phyloP scores from a whole-genome alignment of 92 coral and sea anemone genomes.

The Heteractis magnifica region DNA sequence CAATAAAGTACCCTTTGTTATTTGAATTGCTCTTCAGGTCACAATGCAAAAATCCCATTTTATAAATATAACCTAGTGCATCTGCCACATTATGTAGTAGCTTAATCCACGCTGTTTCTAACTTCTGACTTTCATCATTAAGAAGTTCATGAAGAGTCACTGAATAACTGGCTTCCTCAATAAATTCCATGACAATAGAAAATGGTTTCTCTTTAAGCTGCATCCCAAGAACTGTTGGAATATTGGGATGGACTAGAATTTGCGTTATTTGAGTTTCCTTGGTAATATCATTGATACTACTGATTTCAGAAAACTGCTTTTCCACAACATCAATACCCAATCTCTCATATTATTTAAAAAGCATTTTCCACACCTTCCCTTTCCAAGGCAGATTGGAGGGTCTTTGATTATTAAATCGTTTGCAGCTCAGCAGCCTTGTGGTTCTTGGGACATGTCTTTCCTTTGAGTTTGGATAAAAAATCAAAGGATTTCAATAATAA shows the following conservation, averaged over 20 bases:
- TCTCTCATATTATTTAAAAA: slow-evolving; percentile 17
- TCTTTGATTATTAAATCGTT: too few relatives aligned
- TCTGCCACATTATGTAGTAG: slow-evolving; percentile 44
- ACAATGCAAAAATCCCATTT: slow-evolving; percentile 36
- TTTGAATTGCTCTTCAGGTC: slow-evolving; percentile 32
- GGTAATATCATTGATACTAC: neutral
- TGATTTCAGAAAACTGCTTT: slow-evolving; percentile 11
- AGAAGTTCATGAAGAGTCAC: neutral
- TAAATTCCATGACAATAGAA: slow-evolving; percentile 29
- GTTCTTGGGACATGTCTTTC: too few relatives aligned
- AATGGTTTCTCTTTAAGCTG: slow-evolving; percentile 25
- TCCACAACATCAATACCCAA: slow-evolving; percentile 16
- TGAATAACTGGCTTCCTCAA: slow-evolving; percentile 11
- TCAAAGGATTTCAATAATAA: too few relatives aligned
- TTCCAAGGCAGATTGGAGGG: slow-evolving; percentile 24
- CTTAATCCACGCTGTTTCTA: slow-evolving; percentile 23
- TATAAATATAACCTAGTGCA: slow-evolving; percentile 45
- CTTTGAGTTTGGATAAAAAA: too few relatives aligned
- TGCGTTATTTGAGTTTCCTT: slow-evolving; percentile 31
- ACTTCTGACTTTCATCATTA: neutral
- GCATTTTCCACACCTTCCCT: slow-evolving; percentile 32
- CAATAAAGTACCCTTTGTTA: slow-evolving; percentile 43
- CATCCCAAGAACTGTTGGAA: slow-evolving; percentile 30
- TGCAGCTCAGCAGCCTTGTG: too few relatives aligned
- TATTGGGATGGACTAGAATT: slow-evolving; percentile 20